phyloP scores from a whole-genome alignment of 2,888 invertebrate species.

The Zhuqinia jingwanae region DNA sequence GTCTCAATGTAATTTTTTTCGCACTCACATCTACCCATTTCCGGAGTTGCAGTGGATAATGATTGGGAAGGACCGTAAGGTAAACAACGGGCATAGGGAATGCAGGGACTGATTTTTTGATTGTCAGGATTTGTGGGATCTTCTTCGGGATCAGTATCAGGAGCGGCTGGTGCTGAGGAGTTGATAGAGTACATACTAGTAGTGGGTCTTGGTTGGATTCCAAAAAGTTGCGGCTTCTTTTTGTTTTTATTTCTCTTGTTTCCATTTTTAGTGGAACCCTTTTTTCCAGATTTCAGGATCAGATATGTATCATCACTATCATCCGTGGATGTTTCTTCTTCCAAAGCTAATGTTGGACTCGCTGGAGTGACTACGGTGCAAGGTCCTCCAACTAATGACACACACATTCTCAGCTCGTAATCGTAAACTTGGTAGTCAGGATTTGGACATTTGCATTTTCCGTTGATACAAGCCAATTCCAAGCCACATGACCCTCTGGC shows the following conservation, averaged over 20 bases:
- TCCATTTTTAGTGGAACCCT: not conserved
- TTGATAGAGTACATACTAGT: not conserved
- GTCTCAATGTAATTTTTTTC: conserved; percentile 67
- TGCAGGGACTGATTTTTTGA: conserved; percentile 49
- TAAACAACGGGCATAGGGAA: conserved; percentile 73
- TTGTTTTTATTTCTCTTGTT: conserved; percentile 30
- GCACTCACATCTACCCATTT: conserved; percentile 68
- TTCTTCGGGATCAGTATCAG: conserved; percentile 22
- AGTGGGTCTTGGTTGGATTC: not conserved
- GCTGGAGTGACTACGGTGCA: conserved; percentile 52
- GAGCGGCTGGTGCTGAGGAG: not conserved
- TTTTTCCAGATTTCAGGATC: not conserved
- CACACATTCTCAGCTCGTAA: conserved; percentile 65
- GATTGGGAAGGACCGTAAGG: conserved; percentile 44
- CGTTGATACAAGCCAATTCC: conserved; percentile 71
- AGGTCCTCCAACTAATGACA: conserved; percentile 74
- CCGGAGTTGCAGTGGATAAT: not conserved
- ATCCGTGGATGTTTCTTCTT: conserved; percentile 8
- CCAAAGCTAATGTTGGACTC: conserved; percentile 4
- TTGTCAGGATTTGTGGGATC: not conserved
- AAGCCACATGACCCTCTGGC: conserved; percentile 66
- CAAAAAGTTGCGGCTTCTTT: conserved; percentile 16
- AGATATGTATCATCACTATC: too few species aligned
- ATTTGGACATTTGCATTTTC: conserved; percentile 74
- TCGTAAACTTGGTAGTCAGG: conserved; percentile 75